phyloP scores from a whole-genome alignment of 1,140 invertebrate species.

The Drosophila parvula region DNA sequence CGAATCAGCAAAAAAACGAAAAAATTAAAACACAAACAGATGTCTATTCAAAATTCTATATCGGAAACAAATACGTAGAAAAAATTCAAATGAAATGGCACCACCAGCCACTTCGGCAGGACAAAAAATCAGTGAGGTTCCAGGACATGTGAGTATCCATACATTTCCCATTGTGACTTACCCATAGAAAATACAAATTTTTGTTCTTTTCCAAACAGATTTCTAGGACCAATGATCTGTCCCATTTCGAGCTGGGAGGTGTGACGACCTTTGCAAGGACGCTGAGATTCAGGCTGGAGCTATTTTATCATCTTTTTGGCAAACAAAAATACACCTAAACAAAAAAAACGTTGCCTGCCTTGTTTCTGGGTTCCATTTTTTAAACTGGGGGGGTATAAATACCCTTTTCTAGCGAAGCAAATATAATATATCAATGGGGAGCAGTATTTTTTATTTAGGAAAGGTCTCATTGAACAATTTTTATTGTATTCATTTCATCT shows the following conservation, averaged over 20 bases:
- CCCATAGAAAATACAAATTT: not conserved
- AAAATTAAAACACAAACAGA: not conserved
- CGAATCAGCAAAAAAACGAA: no score
- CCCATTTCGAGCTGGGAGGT: no score
- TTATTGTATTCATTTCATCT: no score
- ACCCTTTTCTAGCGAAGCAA: no score
- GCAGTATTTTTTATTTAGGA: no score
- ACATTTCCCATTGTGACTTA: not conserved
- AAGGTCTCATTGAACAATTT: no score
- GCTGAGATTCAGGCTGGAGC: not conserved
- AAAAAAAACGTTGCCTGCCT: not conserved
- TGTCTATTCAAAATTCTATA: not conserved
- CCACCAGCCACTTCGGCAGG: not conserved
- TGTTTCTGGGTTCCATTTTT: not conserved
- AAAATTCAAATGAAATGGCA: no score
- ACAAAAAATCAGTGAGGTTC: not conserved
- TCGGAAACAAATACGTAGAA: not conserved
- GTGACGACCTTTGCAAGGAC: no score
- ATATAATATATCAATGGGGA: no score
- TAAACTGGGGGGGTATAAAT: no score
- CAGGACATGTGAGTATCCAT: not conserved
- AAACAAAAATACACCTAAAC: not conserved
- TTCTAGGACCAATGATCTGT: no score
- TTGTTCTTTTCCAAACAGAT: no score
- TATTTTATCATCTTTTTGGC: not conserved